Evolutionary conservation across 2,113 vertebrate species (phyloP), one percentile per base, ranked within the genome.

Genomic region (Thamnaconus septentrionalis): DNA sequence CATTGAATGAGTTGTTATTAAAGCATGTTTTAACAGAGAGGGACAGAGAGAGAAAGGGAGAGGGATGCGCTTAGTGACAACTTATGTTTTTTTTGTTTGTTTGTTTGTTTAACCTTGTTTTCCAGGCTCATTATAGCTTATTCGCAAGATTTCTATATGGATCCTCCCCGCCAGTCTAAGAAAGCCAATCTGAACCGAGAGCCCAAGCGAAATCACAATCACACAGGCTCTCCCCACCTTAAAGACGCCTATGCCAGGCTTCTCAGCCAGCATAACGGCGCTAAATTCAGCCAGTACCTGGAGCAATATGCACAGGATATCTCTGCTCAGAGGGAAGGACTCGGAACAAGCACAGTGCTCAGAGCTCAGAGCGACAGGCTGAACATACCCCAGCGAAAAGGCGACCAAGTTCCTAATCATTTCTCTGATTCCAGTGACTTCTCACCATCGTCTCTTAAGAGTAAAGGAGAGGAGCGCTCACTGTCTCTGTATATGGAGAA

Each of bases 191-290:
- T 3, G n/a, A 81, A 60, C 41, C 86, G 85, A 5, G 84, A 90
- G 56, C n/a, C 69, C 7, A 94, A 73, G 67, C 88, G 87, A 53
- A 81, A 71, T 2, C 47, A 64, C 10, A 85, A 76, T 70, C 91
- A 76, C 61, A 62, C 77, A 0, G 5, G 48, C 6, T 5, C 71
- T n/a, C 88, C 90, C 57, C 86, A 90, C 3, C 91, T 91, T 77
- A 96, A 95, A 85, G 94, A 94, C 0, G 94, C 94, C 3, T 95
- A 95, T 0, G 84, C 90, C 5, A 85, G 90, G 66, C 92, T 95
- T 0, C 86, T 95, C 58, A 93, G 93, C 3, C 94, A 94, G 73
- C 94, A 96, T 75, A 88, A 87, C 80, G 95, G 94, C 0, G 89
- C 86, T 53, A 90, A 92, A 11, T 94, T 94, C 79, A 89, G 76